These are phyloP conservation scores for Myrmecobius fasciatus DNA, from an alignment of 2,113 vertebrate genomes.

Conservation along the genomic window DNA sequence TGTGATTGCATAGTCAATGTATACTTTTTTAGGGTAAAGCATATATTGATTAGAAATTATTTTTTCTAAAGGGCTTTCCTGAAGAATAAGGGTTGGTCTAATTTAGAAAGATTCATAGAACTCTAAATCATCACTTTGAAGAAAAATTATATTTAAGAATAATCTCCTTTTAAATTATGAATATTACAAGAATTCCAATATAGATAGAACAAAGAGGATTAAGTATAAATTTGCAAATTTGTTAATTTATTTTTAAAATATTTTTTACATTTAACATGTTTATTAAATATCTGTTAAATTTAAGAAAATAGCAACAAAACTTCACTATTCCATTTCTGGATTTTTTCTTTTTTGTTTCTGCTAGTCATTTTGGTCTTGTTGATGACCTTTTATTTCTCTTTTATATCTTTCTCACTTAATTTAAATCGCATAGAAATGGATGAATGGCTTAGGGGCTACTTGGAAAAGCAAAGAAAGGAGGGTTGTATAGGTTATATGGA, in stretches of 20 bases:
- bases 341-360: background rate
- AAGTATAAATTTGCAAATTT: too few species aligned
- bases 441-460: background rate
- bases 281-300: background rate
- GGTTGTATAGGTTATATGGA: background rate
- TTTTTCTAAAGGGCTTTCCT: constrained; percentile 51
- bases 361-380: background rate
- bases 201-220: background rate
- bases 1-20: constrained; percentile 56
- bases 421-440: background rate
- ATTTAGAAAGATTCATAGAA: constrained; percentile 58
- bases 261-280: too few species aligned
- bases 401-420: background rate
- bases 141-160: constrained; percentile 28
- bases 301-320: background rate
- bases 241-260: too few species aligned
- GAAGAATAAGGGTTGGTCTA: constrained; percentile 34
- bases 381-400: background rate
- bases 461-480: background rate
- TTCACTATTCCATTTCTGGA: background rate
- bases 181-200: background rate
- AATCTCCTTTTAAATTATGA: background rate
- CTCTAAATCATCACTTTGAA: constrained; percentile 52
- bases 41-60: constrained; percentile 70
- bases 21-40: constrained; percentile 70